Evolutionary conservation across 2,797 vertebrate genomes (phyloP), one percentile per base, ranked within the genome.

Genomic region (Cossypha heuglini): DNA sequence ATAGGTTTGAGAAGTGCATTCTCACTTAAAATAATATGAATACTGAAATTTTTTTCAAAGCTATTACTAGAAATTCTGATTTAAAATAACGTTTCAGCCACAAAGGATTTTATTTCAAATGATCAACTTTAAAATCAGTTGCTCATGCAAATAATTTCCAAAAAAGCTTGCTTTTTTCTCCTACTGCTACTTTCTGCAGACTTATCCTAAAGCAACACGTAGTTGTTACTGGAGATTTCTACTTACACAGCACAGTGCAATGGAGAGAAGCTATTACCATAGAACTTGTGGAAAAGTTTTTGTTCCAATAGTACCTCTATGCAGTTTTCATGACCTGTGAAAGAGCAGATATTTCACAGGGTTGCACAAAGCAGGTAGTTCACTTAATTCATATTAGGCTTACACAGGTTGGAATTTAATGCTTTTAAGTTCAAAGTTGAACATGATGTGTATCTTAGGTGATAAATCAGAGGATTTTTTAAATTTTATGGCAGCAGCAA

Each of bases 161-260:
- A 26, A 43, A 76, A 29, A 49, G 4, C 63, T 37, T 17, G 0
- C 13, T 79, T 66, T 84, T 25, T 84, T 88, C 25, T 63, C 11
- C 18, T 35, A 28, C 61, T 77, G 61, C 38, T 59, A 31, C 22
- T 69, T 71, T 55, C 59, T 37, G 61, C 46, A 67, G 48, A 61
- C 40, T 62, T 16, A 86, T 25, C 33, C 46, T 55, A 67, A 86
- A 80, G 33, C 11, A 55, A 45, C 9, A 21, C 6, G 3, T 7
- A 63, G 67, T 54, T 57, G 13, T 55, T 35, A 37, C 25, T 42
- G 31, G 66, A 51, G 13, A 52, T 86, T 64, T 91, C 74, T 95
- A 99, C 99, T 98, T 97, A 99, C 99, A 99, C 98, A 1, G 99
- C 99, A 96, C 99, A 99, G 98, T 99, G 99, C 97, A 99, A 98